phyloP scores from a whole-genome alignment of 2,797 vertebrate genomes.

The Crenichthys baileyi region DNA sequence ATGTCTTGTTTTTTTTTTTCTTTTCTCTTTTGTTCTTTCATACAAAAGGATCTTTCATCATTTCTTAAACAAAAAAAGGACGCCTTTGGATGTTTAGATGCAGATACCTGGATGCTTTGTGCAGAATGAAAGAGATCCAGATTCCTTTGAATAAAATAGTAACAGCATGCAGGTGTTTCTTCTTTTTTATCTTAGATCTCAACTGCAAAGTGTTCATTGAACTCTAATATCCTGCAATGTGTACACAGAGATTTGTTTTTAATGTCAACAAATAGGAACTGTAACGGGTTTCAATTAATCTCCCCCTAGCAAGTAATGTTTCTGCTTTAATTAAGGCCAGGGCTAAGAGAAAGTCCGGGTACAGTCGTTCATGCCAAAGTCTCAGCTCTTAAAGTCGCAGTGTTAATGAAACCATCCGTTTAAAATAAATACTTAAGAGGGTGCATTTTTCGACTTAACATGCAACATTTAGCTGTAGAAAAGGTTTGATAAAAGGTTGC shows the following conservation, averaged over 20 bases:
- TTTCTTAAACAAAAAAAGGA: constrained; percentile 59
- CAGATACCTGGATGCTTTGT: constrained; percentile 73
- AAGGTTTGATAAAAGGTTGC: background rate
- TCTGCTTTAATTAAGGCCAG: constrained; percentile 8
- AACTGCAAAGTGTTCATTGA: constrained; percentile 24
- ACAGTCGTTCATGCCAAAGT: constrained; percentile 10
- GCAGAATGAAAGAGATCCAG: constrained; percentile 60
- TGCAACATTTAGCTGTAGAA: background rate
- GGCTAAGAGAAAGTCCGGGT: background rate
- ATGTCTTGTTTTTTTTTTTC: constrained; percentile 17
- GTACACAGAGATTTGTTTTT: constrained; percentile 15
- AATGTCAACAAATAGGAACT: constrained; percentile 21
- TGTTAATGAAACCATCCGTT: constrained; percentile 21
- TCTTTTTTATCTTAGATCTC: constrained; percentile 50
- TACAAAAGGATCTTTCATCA: constrained; percentile 77
- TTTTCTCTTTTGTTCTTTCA: constrained; percentile 58
- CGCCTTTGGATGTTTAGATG: constrained; percentile 73
- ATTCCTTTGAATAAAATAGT: constrained; percentile 49
- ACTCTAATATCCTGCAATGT: constrained; percentile 4
- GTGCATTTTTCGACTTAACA: background rate
- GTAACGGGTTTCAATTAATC: constrained; percentile 38
- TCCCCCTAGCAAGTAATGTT: constrained; percentile 12
- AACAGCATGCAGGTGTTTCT: constrained; percentile 49
- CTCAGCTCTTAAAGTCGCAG: constrained; percentile 18
- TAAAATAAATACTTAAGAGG: constrained; percentile 6